Conservation (phyloP, 2,113 vertebrate species). For the Seriola aureovittata region DNA sequence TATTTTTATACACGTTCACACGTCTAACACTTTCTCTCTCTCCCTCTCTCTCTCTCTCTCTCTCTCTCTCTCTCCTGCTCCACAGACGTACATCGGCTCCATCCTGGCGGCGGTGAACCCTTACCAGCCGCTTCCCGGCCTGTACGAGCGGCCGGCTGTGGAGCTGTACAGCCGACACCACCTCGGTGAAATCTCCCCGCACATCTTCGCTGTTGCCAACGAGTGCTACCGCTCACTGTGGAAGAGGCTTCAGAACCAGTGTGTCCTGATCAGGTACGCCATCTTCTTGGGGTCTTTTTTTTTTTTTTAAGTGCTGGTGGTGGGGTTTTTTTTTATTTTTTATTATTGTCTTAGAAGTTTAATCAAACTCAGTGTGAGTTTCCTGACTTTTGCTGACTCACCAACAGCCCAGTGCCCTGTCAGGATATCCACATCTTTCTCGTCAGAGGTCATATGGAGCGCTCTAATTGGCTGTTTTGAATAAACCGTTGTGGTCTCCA, state of each 20-base stretch:
- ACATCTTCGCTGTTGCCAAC: conserved; percentile 96
- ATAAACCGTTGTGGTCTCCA: conserved; percentile 2
- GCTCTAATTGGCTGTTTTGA: conserved; percentile 12
- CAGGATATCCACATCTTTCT: neutral
- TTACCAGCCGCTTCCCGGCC: conserved; percentile 89
- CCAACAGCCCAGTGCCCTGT: neutral
- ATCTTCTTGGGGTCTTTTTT: neutral
- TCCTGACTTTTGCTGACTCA: neutral
- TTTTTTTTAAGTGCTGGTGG: no score
- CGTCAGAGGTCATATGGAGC: neutral
- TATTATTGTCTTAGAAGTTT: no score
- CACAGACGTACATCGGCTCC: conserved; percentile 96
- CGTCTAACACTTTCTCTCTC: neutral
- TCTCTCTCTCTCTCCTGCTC: conserved; percentile 18
- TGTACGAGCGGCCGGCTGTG: conserved; percentile 87
- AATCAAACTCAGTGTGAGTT: no score
- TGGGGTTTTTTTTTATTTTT: no score
- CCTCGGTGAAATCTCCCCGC: conserved; percentile 92
- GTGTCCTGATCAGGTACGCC: conserved; percentile 96
- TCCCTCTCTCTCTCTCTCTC: neutral
- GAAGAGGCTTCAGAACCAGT: conserved; percentile 94
- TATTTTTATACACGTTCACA: no score
- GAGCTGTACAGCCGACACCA: conserved; percentile 90
- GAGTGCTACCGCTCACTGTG: conserved; percentile 98
- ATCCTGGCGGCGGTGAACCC: conserved; percentile 97